Base-by-base conservation (phyloP, 2,888 invertebrate genomes). In the Acrobasis suavella region DNA sequence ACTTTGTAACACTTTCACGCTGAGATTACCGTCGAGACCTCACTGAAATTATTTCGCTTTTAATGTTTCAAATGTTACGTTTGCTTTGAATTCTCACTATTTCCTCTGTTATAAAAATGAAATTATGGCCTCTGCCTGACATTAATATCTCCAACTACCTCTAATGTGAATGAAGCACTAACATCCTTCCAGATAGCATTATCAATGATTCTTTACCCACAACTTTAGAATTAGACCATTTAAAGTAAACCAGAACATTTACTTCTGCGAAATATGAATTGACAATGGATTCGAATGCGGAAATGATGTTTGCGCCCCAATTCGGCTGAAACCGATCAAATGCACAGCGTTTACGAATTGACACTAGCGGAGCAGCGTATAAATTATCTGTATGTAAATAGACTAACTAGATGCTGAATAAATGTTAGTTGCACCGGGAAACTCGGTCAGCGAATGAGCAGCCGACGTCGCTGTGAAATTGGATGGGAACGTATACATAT, bases 1-100 rank as follows among this genome's bases (percentile, higher is more conserved):
- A 73, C 78, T 78, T 80, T 76, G 78, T 78, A 80, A 80, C 81
- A 77, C 78, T 81, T 81, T 77, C 76, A 75, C 78, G 74, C 71
- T 65, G 67, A 73, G 74, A 78, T 78, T 76, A 76, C 69, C 54
- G 62, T 63, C 62, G 65, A 63, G 63, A 65, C 66, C 62, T 62
- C 62, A 64, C 65, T 63, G 50, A 8, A 56, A 64, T 66, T 62
- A 55, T 65, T 69, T 64, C 65, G 59, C 58, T 61, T 64, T 51
- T 42, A 60, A 50, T 50, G 38, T 58, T 22, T 49, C 14, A 46
- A 12, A 9, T 12, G 46, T 46, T 46, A 10, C 10, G n/a, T 46
- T 46, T 46, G 12, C 46, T 46, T 2, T 12, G 14, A 2, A 46
- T 46, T 46, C 46, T 3, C 46, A 46, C n/a, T 42, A 42, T 7